Evolutionary conservation across 1,140 invertebrate genomes (phyloP).

Genomic region (Scylla paramamosain): DNA sequence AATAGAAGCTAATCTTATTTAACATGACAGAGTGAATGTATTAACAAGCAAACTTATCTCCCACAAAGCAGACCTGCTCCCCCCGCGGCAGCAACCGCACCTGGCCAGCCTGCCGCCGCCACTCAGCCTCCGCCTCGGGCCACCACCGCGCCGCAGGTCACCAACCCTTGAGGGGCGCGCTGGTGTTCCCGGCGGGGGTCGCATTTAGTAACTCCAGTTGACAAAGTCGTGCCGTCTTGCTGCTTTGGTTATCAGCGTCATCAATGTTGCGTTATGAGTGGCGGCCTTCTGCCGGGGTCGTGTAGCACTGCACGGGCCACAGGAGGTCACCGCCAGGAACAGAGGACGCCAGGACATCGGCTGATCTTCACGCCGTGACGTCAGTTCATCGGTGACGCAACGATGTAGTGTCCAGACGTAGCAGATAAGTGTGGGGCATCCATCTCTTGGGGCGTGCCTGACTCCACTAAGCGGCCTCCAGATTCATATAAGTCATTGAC

Average conservation of each 20-base stretch:
- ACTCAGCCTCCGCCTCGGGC: not conserved
- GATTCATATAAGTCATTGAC: constrained; percentile 23
- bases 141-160: not conserved
- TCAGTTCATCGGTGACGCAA: not conserved
- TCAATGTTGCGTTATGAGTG: not conserved
- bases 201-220: not conserved
- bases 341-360: not conserved
- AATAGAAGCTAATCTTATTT: not conserved
- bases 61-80: not conserved
- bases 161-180: not conserved
- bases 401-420: not conserved
- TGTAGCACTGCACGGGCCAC: not conserved
- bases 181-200: not conserved
- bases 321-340: not conserved
- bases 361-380: not conserved
- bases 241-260: not conserved
- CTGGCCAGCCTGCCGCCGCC: not conserved
- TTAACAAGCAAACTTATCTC: too few species aligned
- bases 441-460: not conserved
- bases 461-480: constrained; percentile 17
- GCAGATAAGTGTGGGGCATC: constrained; percentile 17
- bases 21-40: not conserved
- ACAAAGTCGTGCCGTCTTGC: constrained; percentile 7
- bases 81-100: not conserved
- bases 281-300: not conserved